Percentiles rank a stretch among this genome's conserved stretches.
Conservation (phyloP, 2,797 vertebrate genomes). For the Squalus acanthias region DNA sequence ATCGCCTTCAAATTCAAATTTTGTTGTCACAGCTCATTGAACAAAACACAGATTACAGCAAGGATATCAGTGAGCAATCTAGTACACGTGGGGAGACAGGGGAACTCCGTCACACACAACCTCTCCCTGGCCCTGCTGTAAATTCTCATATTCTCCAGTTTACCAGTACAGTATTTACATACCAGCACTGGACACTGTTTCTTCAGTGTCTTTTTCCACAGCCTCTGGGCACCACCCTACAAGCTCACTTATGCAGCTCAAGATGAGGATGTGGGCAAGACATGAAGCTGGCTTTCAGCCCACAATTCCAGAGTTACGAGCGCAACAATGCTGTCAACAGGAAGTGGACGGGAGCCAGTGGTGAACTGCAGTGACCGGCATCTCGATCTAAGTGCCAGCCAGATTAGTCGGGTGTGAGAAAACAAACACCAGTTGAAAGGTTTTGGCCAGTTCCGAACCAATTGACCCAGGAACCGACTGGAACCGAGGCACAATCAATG, state of each 20-base stretch:
- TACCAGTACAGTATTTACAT: neutral
- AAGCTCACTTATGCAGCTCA: neutral
- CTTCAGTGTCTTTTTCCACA: neutral
- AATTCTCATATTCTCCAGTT: neutral
- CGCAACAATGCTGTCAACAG: neutral
- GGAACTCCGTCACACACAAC: neutral
- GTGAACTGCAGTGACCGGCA: neutral
- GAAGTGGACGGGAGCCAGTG: neutral
- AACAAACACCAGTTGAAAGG: neutral
- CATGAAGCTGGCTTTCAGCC: neutral
- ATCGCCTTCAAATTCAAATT: neutral
- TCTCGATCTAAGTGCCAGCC: neutral
- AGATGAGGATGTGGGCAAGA: neutral
- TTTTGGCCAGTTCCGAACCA: neutral
- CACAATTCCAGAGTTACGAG: neutral
- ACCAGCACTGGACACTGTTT: neutral
- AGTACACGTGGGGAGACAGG: neutral
- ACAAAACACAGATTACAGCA: neutral
- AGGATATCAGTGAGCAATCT: neutral
- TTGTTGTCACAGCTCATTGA: neutral
- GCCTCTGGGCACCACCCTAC: neutral
- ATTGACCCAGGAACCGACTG: neutral
- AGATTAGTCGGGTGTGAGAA: neutral
- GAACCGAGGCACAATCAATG: neutral
- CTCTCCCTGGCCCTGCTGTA: neutral